phyloP scores from a whole-genome alignment of 1,140 invertebrate genomes.

The Listronotus oregonensis region DNA sequence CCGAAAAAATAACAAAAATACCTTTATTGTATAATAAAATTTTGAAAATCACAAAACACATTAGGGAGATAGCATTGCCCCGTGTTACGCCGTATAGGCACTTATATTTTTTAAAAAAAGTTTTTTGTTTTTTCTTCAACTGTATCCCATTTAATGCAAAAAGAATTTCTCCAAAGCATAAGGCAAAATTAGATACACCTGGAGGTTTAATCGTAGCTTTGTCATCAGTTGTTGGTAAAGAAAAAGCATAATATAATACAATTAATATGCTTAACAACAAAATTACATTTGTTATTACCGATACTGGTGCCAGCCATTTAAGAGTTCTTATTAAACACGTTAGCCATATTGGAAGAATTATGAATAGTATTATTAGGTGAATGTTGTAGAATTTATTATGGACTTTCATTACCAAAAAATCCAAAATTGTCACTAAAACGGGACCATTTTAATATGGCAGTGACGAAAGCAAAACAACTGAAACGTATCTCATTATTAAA shows the following conservation, averaged over 20 bases:
- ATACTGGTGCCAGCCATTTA: conserved; percentile 73
- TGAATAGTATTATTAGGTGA: conserved; percentile 70
- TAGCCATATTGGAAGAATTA: conserved; percentile 71
- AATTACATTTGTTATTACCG: conserved; percentile 69
- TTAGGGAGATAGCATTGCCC: too few species aligned
- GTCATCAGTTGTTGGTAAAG: conserved; percentile 63
- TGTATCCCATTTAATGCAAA: conserved; percentile 80
- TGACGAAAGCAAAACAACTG: too few species aligned
- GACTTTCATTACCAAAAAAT: conserved; percentile 65
- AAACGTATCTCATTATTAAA: too few species aligned
- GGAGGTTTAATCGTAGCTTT: conserved; percentile 55
- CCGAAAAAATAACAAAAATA: too few species aligned
- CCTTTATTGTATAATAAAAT: too few species aligned
- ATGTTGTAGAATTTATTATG: conserved; percentile 64
- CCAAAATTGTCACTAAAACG: too few species aligned
- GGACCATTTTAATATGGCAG: too few species aligned
- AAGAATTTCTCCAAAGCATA: conserved; percentile 76
- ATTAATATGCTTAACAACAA: conserved; percentile 68
- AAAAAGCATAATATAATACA: conserved; percentile 72
- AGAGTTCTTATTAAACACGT: conserved; percentile 76
- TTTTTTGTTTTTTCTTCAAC: too few species aligned
- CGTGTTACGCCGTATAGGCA: too few species aligned
- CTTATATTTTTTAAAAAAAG: too few species aligned
- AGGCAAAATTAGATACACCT: conserved; percentile 58
- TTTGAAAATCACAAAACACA: too few species aligned